Base-by-base conservation (phyloP, 2,888 invertebrate species). In the Kryphioiulus occultus region DNA sequence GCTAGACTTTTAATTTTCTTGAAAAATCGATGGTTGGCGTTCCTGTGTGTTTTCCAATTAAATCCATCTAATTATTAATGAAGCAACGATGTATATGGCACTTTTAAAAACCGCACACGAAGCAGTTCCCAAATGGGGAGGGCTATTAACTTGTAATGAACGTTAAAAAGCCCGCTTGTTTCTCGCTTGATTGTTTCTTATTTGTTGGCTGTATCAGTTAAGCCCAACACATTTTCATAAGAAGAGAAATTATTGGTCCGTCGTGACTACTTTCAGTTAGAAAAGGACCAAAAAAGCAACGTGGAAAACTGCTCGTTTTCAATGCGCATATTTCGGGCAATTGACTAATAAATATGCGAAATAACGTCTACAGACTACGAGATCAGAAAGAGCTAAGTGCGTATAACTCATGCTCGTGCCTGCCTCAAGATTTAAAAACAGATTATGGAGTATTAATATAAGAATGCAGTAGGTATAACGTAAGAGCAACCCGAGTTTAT, bases 1-100 rank as follows among this genome's bases (percentile, higher is more conserved):
- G 68, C 68, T 3, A 68, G 68, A 68, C 68, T 68, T 68, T 68
- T 68, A 68, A 68, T 68, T 68, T 68, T 68, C 68, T 68, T 68
- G 68, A 68, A 68, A 68, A 68, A 68, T 68, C 68, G 68, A 68
- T 68, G 5, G 68, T 26, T n/a, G 5, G 68, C 68, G 68, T 26
- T 68, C 68, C 68, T 68, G n/a, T 68, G 68, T 68, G 68, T 68
- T 68, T 68, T 68, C 68, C 68, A 68, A 68, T 68, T 68, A 68
- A 68, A 68, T 68, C 68, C 68, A 68, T 68, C 68, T 68, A 68
- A 68, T 68, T 68, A 68, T 68, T 68, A 68, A 68, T 68, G 68
- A 68, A 68, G 68, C 68, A 68, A 68, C 68, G 68, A 68, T 68
- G 68, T 68, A 68, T 68, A 68, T 68, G 68, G 68, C 68, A 68